phyloP scores from a whole-genome alignment of 2,113 vertebrate genomes.

The Holacanthus passer region DNA sequence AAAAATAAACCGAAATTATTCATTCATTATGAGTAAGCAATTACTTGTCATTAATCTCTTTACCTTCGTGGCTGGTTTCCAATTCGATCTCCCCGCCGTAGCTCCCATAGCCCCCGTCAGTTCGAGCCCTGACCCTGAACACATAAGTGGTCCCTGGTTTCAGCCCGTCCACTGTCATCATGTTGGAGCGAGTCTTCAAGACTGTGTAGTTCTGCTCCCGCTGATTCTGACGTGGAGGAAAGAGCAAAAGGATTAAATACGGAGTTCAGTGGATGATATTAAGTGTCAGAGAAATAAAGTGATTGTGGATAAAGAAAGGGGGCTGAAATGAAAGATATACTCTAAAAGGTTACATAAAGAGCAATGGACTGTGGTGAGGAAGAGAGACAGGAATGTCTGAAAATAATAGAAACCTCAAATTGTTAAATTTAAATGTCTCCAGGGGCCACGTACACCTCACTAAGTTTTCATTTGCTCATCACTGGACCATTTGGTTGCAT shows the following conservation, averaged over 20 bases:
- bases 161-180: slow-evolving; percentile 88
- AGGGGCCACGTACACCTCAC: slow-evolving; percentile 49
- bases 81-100: slow-evolving; percentile 88
- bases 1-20: neutral
- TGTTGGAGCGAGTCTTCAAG: slow-evolving; percentile 87
- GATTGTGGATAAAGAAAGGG: neutral
- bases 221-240: slow-evolving; percentile 81
- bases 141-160: slow-evolving; percentile 88
- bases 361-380: slow-evolving; percentile 15
- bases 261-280: slow-evolving; percentile 1
- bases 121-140: slow-evolving; percentile 87
- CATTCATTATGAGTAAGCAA: neutral
- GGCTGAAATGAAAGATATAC: slow-evolving; percentile 2
- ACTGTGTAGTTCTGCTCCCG: slow-evolving; percentile 89
- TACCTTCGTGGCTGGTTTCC: slow-evolving; percentile 89
- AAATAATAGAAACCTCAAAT: slow-evolving; percentile 60
- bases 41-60: neutral
- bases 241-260: slow-evolving; percentile 15
- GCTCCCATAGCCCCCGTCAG: slow-evolving; percentile 85
- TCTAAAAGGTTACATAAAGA: slow-evolving; percentile 17
- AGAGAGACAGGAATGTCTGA: slow-evolving; percentile 6
- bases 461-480: slow-evolving; percentile 68
- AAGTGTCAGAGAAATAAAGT: slow-evolving; percentile 22
- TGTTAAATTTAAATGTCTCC: slow-evolving; percentile 57
- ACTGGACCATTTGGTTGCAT: slow-evolving; percentile 54